Conservation (phyloP, 2,888 invertebrate species). For the Notodonta dromedarius region DNA sequence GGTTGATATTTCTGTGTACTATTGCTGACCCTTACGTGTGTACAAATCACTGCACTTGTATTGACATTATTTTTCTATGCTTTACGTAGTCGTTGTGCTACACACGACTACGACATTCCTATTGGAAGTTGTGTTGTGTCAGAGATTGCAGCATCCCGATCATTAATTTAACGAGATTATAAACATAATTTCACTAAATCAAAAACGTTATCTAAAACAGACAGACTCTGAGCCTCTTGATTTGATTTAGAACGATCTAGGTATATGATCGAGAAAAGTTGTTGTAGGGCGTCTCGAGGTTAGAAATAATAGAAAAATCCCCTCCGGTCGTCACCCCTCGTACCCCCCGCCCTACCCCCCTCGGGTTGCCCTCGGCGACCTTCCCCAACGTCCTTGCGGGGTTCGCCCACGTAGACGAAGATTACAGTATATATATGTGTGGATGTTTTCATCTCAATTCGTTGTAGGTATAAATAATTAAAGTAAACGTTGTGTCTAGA, state of each 20-base stretch:
- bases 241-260: slow-evolving; percentile 37
- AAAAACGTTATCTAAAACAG: background rate
- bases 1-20: too few relatives aligned
- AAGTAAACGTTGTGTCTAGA: background rate
- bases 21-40: too few relatives aligned
- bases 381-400: slow-evolving; percentile 71
- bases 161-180: too few relatives aligned
- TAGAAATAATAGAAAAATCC: slow-evolving; percentile 71
- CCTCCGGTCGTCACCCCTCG: slow-evolving; percentile 55
- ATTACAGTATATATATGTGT: slow-evolving; percentile 11
- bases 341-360: too few relatives aligned
- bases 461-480: background rate
- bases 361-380: slow-evolving; percentile 62
- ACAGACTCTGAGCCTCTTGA: slow-evolving; percentile 18
- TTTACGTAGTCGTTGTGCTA: too few relatives aligned
- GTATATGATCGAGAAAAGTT: slow-evolving; percentile 31
- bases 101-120: too few relatives aligned
- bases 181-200: too few relatives aligned
- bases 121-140: too few relatives aligned
- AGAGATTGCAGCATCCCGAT: too few relatives aligned
- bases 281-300: slow-evolving; percentile 76
- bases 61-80: too few relatives aligned
- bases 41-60: too few relatives aligned
- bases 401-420: slow-evolving; percentile 57
- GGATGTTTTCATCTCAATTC: slow-evolving; percentile 12